Evolutionary conservation across 1,140 invertebrate genomes (phyloP).

Genomic region (Scaptomyza hsui): DNA sequence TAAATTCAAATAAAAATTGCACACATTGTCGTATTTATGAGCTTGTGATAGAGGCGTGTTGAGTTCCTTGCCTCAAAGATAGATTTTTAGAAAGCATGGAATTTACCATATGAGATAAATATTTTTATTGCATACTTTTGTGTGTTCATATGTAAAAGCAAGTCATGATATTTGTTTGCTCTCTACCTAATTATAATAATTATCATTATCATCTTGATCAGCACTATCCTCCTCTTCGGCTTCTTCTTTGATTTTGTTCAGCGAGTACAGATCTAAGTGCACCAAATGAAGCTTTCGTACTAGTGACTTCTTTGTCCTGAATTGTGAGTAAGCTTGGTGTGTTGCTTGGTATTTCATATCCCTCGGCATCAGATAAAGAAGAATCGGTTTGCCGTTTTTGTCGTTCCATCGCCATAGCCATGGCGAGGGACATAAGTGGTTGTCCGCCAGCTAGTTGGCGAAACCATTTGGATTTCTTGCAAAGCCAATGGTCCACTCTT

Average conservation of each 20-base stretch:
- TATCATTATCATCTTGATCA: too few species aligned
- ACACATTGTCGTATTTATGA: conserved; percentile 8
- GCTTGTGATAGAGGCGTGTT: neutral
- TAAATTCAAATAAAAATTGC: conserved; percentile 23
- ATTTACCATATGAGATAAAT: neutral
- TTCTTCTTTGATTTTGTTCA: too few species aligned
- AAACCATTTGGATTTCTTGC: conserved; percentile 23
- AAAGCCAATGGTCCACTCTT: conserved; percentile 24
- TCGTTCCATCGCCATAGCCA: neutral
- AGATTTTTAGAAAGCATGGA: neutral
- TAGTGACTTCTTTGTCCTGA: too few species aligned
- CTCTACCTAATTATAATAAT: too few species aligned
- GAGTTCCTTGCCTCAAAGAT: neutral
- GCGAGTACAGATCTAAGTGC: too few species aligned
- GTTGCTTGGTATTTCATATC: too few species aligned
- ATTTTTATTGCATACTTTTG: too few species aligned
- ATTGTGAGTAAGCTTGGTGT: too few species aligned
- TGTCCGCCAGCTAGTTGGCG: conserved; percentile 23
- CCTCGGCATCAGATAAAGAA: neutral
- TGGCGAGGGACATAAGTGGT: neutral
- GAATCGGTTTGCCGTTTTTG: neutral
- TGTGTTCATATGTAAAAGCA: too few species aligned
- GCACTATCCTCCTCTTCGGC: too few species aligned
- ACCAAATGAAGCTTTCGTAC: too few species aligned
- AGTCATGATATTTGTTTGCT: too few species aligned